Percentiles rank a stretch among this genome's conserved stretches.
These are phyloP conservation scores for Ceramica pisi DNA, from an alignment of 2,888 invertebrate species.

Conservation along the genomic window DNA sequence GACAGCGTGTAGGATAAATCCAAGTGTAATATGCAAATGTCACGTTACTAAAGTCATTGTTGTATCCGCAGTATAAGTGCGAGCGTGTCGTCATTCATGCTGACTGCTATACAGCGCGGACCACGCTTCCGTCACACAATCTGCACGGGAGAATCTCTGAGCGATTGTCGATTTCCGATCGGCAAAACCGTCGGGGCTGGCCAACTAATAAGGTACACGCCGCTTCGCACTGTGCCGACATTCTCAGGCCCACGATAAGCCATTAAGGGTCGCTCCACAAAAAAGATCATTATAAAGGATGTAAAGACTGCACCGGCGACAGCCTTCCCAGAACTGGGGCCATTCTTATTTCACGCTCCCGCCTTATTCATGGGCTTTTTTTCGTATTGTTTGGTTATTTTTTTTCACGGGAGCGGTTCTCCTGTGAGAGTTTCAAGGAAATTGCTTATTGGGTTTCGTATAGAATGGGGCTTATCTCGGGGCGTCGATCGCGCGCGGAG, in stretches of 20 bases:
- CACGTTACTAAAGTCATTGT: constrained; percentile 76
- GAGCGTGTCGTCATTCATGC: constrained; percentile 73
- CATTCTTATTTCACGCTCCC: constrained; percentile 90
- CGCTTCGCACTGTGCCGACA: constrained; percentile 72
- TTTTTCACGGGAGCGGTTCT: constrained; percentile 87
- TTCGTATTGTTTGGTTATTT: constrained; percentile 85
- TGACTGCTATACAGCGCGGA: constrained; percentile 68
- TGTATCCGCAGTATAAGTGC: constrained; percentile 74
- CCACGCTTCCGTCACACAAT: constrained; percentile 73
- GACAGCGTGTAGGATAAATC: constrained; percentile 75
- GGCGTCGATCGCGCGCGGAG: constrained; percentile 80
- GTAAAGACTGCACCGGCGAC: constrained; percentile 89
- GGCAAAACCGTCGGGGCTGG: constrained; percentile 48
- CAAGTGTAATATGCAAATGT: constrained; percentile 76
- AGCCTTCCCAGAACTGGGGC: constrained; percentile 88
- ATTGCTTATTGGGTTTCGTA: constrained; percentile 90
- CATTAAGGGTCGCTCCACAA: constrained; percentile 87
- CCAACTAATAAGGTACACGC: constrained; percentile 63
- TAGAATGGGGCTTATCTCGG: constrained; percentile 85
- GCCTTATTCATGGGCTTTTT: constrained; percentile 86
- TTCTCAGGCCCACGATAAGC: constrained; percentile 86
- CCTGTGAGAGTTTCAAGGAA: constrained; percentile 89
- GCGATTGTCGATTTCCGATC: constrained; percentile 74
- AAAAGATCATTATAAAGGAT: constrained; percentile 89
- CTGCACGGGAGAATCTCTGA: constrained; percentile 68